Evolutionary conservation across 1,140 invertebrate genomes (phyloP), one percentile per base, ranked within the genome.

Genomic region (Leptinotarsa texana): DNA sequence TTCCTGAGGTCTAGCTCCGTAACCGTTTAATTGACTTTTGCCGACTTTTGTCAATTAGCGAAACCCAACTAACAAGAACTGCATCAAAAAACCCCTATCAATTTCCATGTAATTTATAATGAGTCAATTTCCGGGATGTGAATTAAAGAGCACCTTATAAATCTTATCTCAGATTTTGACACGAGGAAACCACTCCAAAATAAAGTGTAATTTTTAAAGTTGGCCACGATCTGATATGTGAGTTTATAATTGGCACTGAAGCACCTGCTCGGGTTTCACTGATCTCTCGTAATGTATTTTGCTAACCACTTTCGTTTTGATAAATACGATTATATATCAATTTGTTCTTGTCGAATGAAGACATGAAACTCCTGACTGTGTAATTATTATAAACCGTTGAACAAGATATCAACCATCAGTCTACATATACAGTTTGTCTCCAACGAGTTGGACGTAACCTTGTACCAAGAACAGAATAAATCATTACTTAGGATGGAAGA

Each of bases 141-240:
- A 42, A 66, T 66, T 47, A 68, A 68, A 68, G 5, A 68, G 66
- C 66, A n/a, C 66, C n/a, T 47, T 18, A 47, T 42, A 68, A 68
- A 68, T 68, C 66, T 68, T 68, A 68, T 68, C 66, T 24, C 27
- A 49, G 66, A 68, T 68, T 68, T 68, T 68, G 33, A 68, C 66
- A 68, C 33, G n/a, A 47, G 33, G 27, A 33, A 68, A 68, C 66
- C 42, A 68, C 21, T 21, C n/a, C 63, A 66, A 68, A 42, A 33
- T 68, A 49, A 68, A 47, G 24, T 68, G 27, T 68, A 68, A 68
- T 68, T 68, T 68, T 68, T 68, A n/a, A 42, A 68, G n/a, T 47
- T 47, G 33, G 66, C 13, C n/a, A 33, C 33, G 42, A 68, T 68
- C 66, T 42, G 66, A 68, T 68, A 68, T 42, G 33, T 5, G 2